A percentile compares a stretch with the other conserved stretches of the same genome.
phyloP scores from a whole-genome alignment of 1,140 invertebrate genomes.

The Diorhabda sublineata region DNA sequence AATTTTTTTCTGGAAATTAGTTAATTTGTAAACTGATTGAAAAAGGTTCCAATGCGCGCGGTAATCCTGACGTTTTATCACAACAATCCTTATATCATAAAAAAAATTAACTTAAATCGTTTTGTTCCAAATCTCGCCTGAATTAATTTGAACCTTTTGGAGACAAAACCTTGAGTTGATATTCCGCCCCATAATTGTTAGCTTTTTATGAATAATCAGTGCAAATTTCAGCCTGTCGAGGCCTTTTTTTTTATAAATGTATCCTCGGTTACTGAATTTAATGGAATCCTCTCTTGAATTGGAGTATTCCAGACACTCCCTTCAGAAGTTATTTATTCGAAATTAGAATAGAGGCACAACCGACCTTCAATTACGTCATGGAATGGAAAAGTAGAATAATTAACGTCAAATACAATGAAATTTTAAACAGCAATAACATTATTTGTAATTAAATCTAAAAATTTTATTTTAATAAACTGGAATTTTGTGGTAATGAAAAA shows the following conservation, averaged over 20 bases:
- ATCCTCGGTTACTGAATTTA: not conserved
- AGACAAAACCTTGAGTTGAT: not conserved
- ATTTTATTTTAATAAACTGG: too few relatives aligned
- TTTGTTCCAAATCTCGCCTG: not conserved
- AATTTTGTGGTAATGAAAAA: too few relatives aligned
- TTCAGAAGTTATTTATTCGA: not conserved
- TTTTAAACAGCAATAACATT: too few relatives aligned
- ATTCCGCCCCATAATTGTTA: constrained; percentile 2
- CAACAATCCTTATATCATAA: too few relatives aligned
- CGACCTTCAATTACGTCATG: not conserved
- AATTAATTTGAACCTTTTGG: not conserved
- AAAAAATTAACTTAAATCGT: too few relatives aligned
- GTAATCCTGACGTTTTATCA: too few relatives aligned
- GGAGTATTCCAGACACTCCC: not conserved
- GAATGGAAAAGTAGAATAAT: not conserved
- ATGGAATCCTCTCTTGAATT: constrained; percentile 2
- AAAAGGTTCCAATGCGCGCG: too few relatives aligned
- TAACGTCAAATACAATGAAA: too few relatives aligned
- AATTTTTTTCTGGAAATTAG: too few relatives aligned
- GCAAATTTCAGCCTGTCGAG: not conserved
- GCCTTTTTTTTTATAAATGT: not conserved
- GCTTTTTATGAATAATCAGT: not conserved
- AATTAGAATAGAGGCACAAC: not conserved
- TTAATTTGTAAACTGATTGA: too few relatives aligned
- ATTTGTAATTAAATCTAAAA: too few relatives aligned